phyloP scores from a whole-genome alignment of 2,888 invertebrate species.

The Eledona agricola region DNA sequence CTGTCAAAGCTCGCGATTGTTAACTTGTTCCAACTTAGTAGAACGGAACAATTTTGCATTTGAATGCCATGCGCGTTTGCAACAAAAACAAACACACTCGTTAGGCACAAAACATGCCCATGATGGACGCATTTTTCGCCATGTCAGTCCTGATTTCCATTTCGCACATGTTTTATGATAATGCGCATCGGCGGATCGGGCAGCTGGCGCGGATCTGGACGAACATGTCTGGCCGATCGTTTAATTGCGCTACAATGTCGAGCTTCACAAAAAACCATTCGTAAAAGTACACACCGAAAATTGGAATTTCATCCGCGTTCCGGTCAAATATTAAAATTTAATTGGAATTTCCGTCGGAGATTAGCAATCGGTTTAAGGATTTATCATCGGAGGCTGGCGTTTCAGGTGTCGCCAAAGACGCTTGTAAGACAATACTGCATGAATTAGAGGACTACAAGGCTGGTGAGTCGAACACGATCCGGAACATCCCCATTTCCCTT shows the following conservation, averaged over 20 bases:
- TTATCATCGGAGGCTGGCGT: no score
- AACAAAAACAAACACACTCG: constrained; percentile 25
- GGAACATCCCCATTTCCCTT: no score
- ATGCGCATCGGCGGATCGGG: constrained; percentile 5
- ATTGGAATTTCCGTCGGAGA: constrained; percentile 9
- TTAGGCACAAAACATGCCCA: constrained; percentile 1
- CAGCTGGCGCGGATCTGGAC: background rate
- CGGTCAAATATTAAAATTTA: constrained; percentile 9
- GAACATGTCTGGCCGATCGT: background rate
- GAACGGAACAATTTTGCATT: constrained; percentile 32
- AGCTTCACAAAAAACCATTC: constrained; percentile 9
- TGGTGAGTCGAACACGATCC: no score
- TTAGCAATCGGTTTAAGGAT: no score
- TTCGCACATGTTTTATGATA: constrained; percentile 24
- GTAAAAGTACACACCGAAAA: constrained; percentile 20
- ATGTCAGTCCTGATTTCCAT: constrained; percentile 15
- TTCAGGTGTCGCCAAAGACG: no score
- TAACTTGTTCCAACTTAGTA: constrained; percentile 34
- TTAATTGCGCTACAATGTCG: background rate
- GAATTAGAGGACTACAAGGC: no score
- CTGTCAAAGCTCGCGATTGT: constrained; percentile 24
- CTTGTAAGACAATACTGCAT: no score
- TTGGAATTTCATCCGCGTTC: constrained; percentile 21
- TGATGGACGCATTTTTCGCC: constrained; percentile 23
- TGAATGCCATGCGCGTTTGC: constrained; percentile 13